These are phyloP conservation scores for Neotoxoptera formosana DNA, from an alignment of 1,140 invertebrate genomes.

Conservation along the genomic window DNA sequence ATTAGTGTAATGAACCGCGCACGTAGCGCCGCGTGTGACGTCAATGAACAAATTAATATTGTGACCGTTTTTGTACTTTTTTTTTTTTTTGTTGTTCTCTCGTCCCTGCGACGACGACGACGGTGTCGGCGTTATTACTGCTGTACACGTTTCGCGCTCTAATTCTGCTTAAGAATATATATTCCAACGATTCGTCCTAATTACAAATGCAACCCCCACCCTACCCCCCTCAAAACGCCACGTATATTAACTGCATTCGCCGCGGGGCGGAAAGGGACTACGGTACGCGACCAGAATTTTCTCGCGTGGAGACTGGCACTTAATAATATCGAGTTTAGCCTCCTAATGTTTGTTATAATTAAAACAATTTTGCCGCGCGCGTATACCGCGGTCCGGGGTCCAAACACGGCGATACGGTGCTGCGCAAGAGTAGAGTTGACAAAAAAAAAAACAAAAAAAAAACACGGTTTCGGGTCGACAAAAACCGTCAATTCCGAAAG, in stretches of 20 bases:
- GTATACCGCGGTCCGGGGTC: neutral
- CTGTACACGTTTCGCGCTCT: neutral
- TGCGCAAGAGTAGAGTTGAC: neutral
- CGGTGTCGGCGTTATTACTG: neutral
- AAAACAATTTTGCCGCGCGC: slow-evolving; percentile 31
- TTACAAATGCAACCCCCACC: slow-evolving; percentile 19
- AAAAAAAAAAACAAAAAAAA: neutral
- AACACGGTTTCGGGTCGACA: neutral
- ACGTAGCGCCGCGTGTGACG: neutral
- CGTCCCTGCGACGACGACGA: too few relatives aligned
- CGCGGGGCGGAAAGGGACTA: neutral
- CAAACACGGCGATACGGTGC: neutral
- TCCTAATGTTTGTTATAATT: slow-evolving; percentile 52
- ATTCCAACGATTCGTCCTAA: slow-evolving; percentile 27
- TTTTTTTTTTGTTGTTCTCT: neutral
- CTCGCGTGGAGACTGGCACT: slow-evolving; percentile 9
- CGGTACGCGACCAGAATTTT: slow-evolving; percentile 34
- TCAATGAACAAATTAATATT: slow-evolving; percentile 28
- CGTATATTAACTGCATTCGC: slow-evolving; percentile 1
- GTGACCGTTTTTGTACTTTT: neutral
- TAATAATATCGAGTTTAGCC: slow-evolving; percentile 48
- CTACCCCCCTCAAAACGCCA: neutral
- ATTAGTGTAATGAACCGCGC: neutral
- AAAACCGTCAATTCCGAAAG: neutral
- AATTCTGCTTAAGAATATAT: slow-evolving; percentile 32